Evolutionary conservation across 2,113 vertebrate species (phyloP), one percentile per base, ranked within the genome.

Genomic region (Plestiodon gilberti): DNA sequence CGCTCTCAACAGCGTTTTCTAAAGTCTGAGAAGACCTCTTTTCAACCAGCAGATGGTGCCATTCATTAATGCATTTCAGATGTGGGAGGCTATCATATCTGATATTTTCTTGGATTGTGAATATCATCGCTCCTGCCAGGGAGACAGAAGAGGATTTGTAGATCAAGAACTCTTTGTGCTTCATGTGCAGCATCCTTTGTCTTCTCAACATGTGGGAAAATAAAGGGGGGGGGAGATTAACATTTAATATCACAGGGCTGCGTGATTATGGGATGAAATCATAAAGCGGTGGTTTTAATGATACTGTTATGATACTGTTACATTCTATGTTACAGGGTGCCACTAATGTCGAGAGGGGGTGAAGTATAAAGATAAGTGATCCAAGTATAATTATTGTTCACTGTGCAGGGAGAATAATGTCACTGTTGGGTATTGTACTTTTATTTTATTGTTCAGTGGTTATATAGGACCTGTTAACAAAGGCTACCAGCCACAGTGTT

Each of bases 1-100:
- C 97, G 0, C 75, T 98, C 38, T 96, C 97, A 48, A 98, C 97
- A 0, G 97, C 96, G 35, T 95, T 98, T 94, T 99, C 98, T 71
- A 97, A 97, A 93, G 52, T 96, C 14, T 98, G 88, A 96, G 81
- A 77, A 14, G 65, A 35, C 69, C 71, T 62, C 20, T 13, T 61
- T 35, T 76, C 22, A 71, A 84, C 92, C 95, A 93, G 90, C 83
- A 96, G 96, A 83, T 94, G 96, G 95, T 92, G 92, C 89, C 89
- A 86, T 67, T 3, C 18, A 59, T 83, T 84, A 87, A 85, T 40
- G 52, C 20, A 91, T n/a, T 2, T 17, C 55, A 75, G 18, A 30
- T 1, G 14, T 4, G 3, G 8, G 11, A 33, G 0, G 2, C 1
- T 25, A 69, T 1, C 35, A 20, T 13, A 40, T 74, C 57, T 78